Evolutionary conservation across 1,140 invertebrate species (phyloP).

Genomic region (Holcopasites calliopsidis): DNA sequence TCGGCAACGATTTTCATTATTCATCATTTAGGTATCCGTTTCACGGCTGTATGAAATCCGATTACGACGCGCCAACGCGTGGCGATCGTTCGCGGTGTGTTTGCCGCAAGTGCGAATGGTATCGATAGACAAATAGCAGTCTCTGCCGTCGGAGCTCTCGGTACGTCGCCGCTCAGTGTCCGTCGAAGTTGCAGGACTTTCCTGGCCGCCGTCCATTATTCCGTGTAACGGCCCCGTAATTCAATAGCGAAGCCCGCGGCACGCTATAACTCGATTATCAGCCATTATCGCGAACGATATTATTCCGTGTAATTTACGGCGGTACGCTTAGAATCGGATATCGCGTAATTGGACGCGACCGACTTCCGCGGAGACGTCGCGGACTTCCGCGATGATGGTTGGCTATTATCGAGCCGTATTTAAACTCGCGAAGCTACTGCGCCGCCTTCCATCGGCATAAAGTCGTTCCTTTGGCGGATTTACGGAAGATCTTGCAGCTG

Average conservation of each 20-base stretch:
- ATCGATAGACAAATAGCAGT: neutral
- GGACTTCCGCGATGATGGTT: constrained; percentile 21
- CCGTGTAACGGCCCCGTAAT: constrained; percentile 48
- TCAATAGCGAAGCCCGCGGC: constrained; percentile 44
- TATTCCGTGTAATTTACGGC: constrained; percentile 58
- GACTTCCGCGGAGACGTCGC: constrained; percentile 49
- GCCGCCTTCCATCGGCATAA: neutral
- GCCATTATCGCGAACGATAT: constrained; percentile 64
- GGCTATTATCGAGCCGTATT: neutral
- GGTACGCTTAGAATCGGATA: constrained; percentile 54
- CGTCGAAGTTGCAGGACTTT: constrained; percentile 53
- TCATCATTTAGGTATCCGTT: too few species aligned
- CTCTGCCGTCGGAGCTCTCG: constrained; percentile 13
- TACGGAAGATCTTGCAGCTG: too few species aligned
- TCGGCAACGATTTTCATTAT: neutral
- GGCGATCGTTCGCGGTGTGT: neutral
- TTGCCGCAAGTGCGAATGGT: neutral
- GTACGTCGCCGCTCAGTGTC: constrained; percentile 31
- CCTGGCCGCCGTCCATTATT: constrained; percentile 47
- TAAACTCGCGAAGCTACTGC: neutral
- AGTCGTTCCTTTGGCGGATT: too few species aligned
- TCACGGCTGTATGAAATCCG: neutral
- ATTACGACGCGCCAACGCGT: neutral
- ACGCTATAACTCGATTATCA: constrained; percentile 60
- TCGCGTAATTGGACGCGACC: constrained; percentile 48